These are phyloP conservation scores for Trichechus manatus DNA, from an alignment of 2,113 vertebrate genomes.

Conservation along the genomic window DNA sequence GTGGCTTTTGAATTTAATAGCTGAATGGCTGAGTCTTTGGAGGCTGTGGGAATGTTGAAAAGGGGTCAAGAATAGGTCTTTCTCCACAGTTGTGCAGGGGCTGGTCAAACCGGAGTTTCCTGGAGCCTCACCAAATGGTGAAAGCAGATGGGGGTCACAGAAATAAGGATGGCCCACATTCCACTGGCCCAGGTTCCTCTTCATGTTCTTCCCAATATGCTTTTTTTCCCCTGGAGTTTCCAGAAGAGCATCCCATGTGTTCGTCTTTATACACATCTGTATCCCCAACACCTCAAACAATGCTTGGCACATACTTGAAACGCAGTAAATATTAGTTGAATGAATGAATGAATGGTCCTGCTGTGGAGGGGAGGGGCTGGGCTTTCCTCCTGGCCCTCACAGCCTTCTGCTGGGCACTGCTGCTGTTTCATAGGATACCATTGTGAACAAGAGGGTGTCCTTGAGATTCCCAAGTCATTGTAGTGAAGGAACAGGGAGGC, in stretches of 20 bases:
- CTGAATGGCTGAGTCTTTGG: neutral
- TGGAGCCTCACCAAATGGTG: neutral
- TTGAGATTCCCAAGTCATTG: neutral
- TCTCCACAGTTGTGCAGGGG: neutral
- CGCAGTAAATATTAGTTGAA: neutral
- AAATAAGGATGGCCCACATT: fast-evolving
- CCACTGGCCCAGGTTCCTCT: neutral
- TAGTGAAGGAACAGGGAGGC: neutral
- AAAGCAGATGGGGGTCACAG: neutral
- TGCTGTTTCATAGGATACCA: neutral
- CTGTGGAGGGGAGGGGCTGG: neutral
- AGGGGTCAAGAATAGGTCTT: neutral
- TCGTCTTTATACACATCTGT: neutral
- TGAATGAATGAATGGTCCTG: neutral
- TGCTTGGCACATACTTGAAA: neutral
- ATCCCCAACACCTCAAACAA: neutral
- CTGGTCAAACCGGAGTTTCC: neutral
- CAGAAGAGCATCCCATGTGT: neutral
- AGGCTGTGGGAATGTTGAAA: neutral
- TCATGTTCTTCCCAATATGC: neutral
- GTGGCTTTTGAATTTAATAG: constrained; percentile 21
- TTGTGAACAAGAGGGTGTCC: neutral
- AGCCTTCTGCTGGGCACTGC: neutral
- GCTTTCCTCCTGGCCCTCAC: neutral
- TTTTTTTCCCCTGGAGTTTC: neutral